These are phyloP conservation scores for Urocynchramus pylzowi DNA, from an alignment of 2,113 vertebrate species.

Conservation along the genomic window DNA sequence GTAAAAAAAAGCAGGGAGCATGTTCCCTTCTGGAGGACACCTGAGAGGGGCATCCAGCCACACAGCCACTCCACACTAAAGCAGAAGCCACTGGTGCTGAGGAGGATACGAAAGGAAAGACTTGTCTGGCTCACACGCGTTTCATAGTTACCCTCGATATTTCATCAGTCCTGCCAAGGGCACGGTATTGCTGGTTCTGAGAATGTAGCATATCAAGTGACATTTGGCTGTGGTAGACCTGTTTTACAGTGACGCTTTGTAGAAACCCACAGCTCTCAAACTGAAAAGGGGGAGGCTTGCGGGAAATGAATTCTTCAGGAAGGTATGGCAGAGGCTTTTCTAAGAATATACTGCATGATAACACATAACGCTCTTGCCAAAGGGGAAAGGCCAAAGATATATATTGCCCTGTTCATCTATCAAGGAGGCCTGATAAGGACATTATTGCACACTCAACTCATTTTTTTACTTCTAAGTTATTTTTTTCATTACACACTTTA, in stretches of 20 bases:
- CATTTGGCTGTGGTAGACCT: constrained; percentile 43
- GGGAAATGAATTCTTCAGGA: constrained; percentile 37
- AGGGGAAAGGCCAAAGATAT: neutral
- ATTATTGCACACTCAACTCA: neutral
- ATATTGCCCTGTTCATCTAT: neutral
- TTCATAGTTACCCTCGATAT: neutral
- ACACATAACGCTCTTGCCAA: neutral
- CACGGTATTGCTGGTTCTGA: neutral
- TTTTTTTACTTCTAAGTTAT: neutral
- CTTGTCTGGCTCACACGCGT: accelerated
- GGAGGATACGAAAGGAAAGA: neutral
- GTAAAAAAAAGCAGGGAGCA: neutral
- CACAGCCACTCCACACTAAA: neutral
- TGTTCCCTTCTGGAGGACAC: neutral
- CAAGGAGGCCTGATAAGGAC: neutral
- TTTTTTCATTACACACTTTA: neutral
- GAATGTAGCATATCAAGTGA: neutral
- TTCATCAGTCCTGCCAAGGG: neutral
- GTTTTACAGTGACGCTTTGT: neutral
- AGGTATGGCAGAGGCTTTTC: constrained; percentile 38
- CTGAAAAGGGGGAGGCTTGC: neutral
- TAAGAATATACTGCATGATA: neutral
- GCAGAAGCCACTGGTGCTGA: neutral
- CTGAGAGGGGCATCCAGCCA: neutral
- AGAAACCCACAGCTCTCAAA: constrained; percentile 38